A percentile compares a stretch with the other conserved stretches of the same genome.
phyloP scores from a whole-genome alignment of 1,140 invertebrate species.

The Scaptomyza montana region DNA sequence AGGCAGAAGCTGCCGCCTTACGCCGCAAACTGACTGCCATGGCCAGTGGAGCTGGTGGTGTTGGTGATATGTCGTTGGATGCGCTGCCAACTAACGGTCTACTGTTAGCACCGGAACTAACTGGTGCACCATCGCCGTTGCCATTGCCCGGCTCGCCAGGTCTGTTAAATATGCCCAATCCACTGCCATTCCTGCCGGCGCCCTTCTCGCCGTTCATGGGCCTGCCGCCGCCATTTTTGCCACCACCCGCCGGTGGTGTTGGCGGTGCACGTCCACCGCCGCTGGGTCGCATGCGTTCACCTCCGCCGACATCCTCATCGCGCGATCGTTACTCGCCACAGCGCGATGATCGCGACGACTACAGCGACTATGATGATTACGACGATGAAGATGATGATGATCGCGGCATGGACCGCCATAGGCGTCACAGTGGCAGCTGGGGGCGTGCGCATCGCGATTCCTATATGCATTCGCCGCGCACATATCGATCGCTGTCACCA shows the following conservation, averaged over 20 bases:
- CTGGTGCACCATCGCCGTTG: constrained; percentile 72
- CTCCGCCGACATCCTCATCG: constrained; percentile 80
- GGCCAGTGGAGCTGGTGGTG: constrained; percentile 52
- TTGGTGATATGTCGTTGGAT: constrained; percentile 24
- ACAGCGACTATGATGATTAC: constrained; percentile 64
- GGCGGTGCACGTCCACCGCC: constrained; percentile 87
- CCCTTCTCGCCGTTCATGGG: constrained; percentile 84
- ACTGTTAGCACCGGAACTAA: constrained; percentile 59
- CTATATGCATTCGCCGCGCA: constrained; percentile 71
- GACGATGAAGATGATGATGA: constrained; percentile 75
- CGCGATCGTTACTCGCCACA: constrained; percentile 50
- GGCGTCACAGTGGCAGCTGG: constrained; percentile 69
- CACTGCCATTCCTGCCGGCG: constrained; percentile 85
- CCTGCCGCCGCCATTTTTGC: constrained; percentile 85
- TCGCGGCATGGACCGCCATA: constrained; percentile 43
- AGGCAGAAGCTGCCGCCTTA: constrained; percentile 89
- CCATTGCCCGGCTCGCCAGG: constrained; percentile 75
- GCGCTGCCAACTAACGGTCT: constrained; percentile 22
- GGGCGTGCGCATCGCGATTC: constrained; percentile 55
- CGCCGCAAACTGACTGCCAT: constrained; percentile 88
- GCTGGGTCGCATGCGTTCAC: constrained; percentile 87
- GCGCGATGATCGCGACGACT: constrained; percentile 64
- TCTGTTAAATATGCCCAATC: constrained; percentile 69
- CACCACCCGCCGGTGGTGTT: constrained; percentile 76
- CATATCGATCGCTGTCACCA: constrained; percentile 79